These are phyloP conservation scores for Aurelia sp. DNA, from an alignment of 30 jellyfish, hydroid and myxozoan genomes.

Conservation along the genomic window DNA sequence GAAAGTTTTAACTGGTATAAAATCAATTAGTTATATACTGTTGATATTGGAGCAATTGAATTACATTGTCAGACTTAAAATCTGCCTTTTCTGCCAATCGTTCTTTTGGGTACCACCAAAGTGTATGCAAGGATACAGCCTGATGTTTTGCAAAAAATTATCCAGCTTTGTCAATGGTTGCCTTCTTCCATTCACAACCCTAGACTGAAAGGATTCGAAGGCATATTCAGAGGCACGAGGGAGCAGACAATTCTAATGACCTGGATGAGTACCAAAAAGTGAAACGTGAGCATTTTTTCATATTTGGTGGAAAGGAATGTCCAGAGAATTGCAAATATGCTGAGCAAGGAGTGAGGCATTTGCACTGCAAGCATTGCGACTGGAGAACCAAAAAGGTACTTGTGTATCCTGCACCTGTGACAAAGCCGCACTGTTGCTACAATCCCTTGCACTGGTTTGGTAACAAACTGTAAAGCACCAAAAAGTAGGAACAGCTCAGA, in stretches of 20 bases:
- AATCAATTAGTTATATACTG: no score
- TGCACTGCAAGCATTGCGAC: conserved; percentile 78
- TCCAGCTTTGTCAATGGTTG: neutral
- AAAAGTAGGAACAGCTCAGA: no score
- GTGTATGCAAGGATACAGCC: conserved; percentile 73
- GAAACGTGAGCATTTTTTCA: conserved; percentile 68
- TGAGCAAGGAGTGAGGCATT: conserved; percentile 72
- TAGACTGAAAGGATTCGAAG: conserved; percentile 74
- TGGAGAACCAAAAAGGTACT: conserved; percentile 78
- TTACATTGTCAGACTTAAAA: no score
- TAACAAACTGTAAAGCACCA: neutral
- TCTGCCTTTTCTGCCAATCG: no score
- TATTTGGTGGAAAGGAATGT: conserved; percentile 74
- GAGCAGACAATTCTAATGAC: conserved; percentile 45
- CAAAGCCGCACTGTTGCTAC: conserved; percentile 63
- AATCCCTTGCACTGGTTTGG: neutral
- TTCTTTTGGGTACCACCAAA: neutral
- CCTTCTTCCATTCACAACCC: neutral
- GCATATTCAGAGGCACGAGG: conserved; percentile 74
- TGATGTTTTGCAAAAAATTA: neutral
- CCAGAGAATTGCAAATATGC: conserved; percentile 73
- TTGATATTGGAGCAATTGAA: no score
- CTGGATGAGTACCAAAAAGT: conserved; percentile 72
- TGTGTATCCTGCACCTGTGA: neutral
- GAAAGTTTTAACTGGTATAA: no score